phyloP scores from a whole-genome alignment of 2,888 invertebrate genomes.

The Tromatobia lineatoria region DNA sequence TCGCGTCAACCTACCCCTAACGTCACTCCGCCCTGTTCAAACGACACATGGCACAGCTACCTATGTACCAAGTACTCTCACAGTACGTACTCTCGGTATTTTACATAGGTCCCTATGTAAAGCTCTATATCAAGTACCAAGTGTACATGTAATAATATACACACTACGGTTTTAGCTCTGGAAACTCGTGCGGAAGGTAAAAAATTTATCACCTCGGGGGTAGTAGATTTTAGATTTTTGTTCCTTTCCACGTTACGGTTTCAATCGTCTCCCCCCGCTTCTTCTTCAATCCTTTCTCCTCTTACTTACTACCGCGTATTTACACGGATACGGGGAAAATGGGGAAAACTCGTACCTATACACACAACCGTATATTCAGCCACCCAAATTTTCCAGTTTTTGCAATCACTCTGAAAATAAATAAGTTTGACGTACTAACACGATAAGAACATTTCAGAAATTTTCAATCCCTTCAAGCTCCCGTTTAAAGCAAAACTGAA shows the following conservation, averaged over 20 bases:
- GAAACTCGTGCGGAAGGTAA: slow-evolving; percentile 28
- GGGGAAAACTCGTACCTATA: too few relatives aligned
- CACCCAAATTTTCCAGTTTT: too few relatives aligned
- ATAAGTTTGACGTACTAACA: too few relatives aligned
- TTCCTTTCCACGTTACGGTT: background rate
- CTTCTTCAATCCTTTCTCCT: too few relatives aligned
- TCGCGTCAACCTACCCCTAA: slow-evolving; percentile 32
- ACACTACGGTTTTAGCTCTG: slow-evolving; percentile 15
- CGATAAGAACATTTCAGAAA: too few relatives aligned
- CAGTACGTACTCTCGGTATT: slow-evolving; percentile 36
- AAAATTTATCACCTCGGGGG: background rate
- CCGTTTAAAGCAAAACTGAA: too few relatives aligned
- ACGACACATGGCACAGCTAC: slow-evolving; percentile 36
- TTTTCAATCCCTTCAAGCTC: too few relatives aligned
- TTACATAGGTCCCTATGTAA: slow-evolving; percentile 36
- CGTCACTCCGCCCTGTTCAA: slow-evolving; percentile 45
- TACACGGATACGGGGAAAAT: too few relatives aligned
- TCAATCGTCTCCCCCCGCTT: too few relatives aligned
- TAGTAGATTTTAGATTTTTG: background rate
- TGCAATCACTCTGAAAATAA: too few relatives aligned
- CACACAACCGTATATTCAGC: too few relatives aligned
- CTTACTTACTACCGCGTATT: too few relatives aligned
- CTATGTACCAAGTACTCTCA: slow-evolving; percentile 42
- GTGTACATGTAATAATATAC: slow-evolving; percentile 39
- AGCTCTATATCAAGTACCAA: slow-evolving; percentile 26